Evolutionary conservation across 2,888 invertebrate genomes (phyloP).

Genomic region (Meteorus colon): DNA sequence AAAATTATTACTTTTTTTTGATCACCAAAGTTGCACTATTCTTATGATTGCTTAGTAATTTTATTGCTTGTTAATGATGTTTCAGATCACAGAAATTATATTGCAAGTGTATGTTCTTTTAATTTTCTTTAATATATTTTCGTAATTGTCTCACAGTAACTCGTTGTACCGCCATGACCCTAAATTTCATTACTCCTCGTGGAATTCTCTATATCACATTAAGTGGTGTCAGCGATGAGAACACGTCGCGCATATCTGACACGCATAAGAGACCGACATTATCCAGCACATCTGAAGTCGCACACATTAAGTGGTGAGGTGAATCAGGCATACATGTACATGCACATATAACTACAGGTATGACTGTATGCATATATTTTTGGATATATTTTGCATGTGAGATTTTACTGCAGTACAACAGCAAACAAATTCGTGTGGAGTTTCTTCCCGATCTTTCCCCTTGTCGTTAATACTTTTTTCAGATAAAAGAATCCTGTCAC

Average conservation of each 20-base stretch:
- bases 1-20: background rate
- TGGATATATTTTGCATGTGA: background rate
- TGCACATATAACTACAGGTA: background rate
- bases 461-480: too few relatives aligned
- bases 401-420: background rate
- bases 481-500: too few relatives aligned
- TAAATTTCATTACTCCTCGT: background rate
- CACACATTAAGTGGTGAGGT: constrained; percentile 31
- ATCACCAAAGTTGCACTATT: background rate
- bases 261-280: background rate
- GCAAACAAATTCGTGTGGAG: too few relatives aligned
- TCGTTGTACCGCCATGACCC: background rate
- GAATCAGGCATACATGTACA: constrained; percentile 14
- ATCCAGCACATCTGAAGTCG: constrained; percentile 20
- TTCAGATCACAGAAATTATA: constrained; percentile 5
- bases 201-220: background rate
- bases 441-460: too few relatives aligned
- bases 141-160: background rate
- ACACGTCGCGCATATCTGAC: constrained; percentile 1
- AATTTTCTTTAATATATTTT: background rate
- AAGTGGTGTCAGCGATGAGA: background rate
- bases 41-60: background rate
- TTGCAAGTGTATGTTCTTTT: background rate
- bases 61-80: background rate
- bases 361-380: background rate